phyloP scores from a whole-genome alignment of 2,888 invertebrate genomes.

The Aspidiotus rigidus region DNA sequence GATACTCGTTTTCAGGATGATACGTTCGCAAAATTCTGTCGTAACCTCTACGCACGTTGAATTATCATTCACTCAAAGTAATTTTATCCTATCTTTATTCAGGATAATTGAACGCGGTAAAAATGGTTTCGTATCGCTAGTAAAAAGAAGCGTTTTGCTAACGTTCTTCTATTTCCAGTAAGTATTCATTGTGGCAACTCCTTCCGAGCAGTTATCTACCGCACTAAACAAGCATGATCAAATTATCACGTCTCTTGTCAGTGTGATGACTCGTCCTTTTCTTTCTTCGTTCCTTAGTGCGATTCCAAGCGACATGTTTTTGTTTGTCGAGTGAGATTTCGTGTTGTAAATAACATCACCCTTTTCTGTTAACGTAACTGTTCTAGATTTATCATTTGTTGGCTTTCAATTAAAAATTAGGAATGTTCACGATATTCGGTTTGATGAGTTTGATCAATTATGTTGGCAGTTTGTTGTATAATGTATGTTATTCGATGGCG shows the following conservation, averaged over 20 bases:
- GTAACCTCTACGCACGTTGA: conserved; percentile 32
- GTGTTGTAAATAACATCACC: background rate
- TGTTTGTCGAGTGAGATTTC: background rate
- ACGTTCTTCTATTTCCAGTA: conserved; percentile 28
- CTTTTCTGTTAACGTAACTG: background rate
- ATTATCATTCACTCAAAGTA: conserved; percentile 21
- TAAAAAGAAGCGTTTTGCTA: conserved; percentile 19
- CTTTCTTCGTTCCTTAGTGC: no score
- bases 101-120: conserved; percentile 23
- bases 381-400: background rate
- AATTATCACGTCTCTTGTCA: no score
- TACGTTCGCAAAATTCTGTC: conserved; percentile 25
- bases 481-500: conserved; percentile 30
- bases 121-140: conserved; percentile 20
- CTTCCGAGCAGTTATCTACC: no score
- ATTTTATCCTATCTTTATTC: conserved; percentile 20
- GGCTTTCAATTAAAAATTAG: background rate
- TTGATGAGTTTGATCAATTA: background rate
- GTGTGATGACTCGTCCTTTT: no score
- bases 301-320: no score
- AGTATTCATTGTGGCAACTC: conserved; percentile 5
- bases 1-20: conserved; percentile 13
- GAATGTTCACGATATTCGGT: background rate
- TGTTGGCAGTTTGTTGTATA: conserved; percentile 19
- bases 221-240: no score